Conservation (phyloP, 2,113 vertebrate genomes). For the Sclerurus mexicanus region DNA sequence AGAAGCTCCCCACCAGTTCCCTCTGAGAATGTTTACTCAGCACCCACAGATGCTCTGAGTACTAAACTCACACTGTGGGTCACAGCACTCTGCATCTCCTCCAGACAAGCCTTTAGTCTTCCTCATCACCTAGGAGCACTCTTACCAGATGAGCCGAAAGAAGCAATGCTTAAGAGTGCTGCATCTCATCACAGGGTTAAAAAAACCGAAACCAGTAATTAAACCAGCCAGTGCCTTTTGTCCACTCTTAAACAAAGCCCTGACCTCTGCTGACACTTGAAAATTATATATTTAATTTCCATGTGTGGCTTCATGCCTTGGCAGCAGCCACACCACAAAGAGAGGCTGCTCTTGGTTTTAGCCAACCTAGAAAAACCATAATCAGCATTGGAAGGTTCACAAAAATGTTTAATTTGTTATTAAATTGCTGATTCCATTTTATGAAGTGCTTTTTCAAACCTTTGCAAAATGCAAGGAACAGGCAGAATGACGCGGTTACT, state of each 20-base stretch:
- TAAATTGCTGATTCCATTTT: conserved; percentile 11
- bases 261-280: not conserved
- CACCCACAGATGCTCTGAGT: fast-evolving
- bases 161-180: not conserved
- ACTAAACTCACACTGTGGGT: not conserved
- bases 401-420: conserved; percentile 53
- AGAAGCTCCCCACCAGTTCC: not conserved
- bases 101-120: not conserved
- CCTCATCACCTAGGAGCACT: not conserved
- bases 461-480: not conserved
- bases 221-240: not conserved
- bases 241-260: not conserved
- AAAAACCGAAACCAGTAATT: not conserved
- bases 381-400: conserved; percentile 36
- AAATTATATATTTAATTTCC: conserved; percentile 40
- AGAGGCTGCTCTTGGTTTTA: not conserved
- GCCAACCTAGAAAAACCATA: conserved; percentile 19
- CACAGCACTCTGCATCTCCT: not conserved
- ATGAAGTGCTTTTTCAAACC: conserved; percentile 7
- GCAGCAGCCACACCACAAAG: conserved; percentile 12
- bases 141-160: not conserved
- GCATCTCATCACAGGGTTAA: not conserved
- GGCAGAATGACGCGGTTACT: not conserved
- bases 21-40: not conserved
- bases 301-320: conserved; percentile 14